These are phyloP conservation scores for Probosciger aterrimus DNA, from an alignment of 2,113 vertebrate genomes.

Conservation along the genomic window DNA sequence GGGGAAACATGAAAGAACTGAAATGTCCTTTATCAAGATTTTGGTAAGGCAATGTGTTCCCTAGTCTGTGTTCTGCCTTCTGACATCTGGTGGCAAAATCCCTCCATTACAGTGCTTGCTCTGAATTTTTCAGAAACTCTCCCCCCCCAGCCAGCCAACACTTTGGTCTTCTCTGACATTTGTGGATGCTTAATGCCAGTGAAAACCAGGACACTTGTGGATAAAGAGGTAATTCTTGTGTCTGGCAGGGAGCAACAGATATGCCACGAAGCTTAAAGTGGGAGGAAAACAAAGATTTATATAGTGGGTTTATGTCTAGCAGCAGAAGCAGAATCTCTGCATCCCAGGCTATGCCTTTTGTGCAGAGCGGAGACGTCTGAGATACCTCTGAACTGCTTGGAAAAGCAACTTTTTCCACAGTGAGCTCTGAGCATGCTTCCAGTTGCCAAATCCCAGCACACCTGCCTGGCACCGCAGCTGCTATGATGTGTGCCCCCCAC, in stretches of 20 bases:
- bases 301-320: not conserved
- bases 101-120: slow-evolving; percentile 2
- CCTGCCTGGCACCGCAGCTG: not conserved
- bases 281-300: not conserved
- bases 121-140: not conserved
- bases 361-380: not conserved
- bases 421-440: not conserved
- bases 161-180: not conserved
- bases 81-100: slow-evolving; percentile 55
- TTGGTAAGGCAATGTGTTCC: rapidly evolving
- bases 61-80: not conserved
- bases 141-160: not conserved
- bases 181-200: not conserved
- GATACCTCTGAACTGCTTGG: not conserved
- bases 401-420: not conserved
- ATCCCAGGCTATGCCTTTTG: not conserved
- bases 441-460: not conserved
- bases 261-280: not conserved
- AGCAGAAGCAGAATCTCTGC: not conserved
- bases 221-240: not conserved
- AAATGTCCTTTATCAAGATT: not conserved
- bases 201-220: not conserved
- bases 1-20: not conserved
- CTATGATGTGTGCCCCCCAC: not conserved
- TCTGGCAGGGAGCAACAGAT: not conserved